Conservation (phyloP, 2,113 vertebrate genomes). For the Onychostruthus taczanowskii region DNA sequence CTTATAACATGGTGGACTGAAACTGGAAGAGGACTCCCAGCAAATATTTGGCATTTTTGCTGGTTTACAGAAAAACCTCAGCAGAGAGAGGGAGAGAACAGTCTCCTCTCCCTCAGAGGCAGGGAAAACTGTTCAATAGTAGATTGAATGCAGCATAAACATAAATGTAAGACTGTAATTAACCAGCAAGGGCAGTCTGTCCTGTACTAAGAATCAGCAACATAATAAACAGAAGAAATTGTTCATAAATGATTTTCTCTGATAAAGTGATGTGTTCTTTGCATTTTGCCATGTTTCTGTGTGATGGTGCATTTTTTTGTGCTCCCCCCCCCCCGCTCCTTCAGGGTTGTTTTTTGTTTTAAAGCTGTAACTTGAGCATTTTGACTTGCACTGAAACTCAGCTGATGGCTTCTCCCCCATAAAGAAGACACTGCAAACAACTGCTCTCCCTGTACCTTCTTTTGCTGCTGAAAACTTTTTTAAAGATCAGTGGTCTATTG, state of each 20-base stretch:
- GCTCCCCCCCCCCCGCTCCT: accelerated
- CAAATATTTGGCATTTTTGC: neutral
- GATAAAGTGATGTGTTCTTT: neutral
- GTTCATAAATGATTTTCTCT: neutral
- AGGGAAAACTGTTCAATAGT: neutral
- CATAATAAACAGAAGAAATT: neutral
- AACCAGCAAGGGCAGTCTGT: neutral
- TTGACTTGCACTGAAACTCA: neutral
- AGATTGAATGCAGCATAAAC: neutral
- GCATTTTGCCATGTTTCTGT: neutral
- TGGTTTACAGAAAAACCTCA: neutral
- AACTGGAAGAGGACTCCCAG: neutral
- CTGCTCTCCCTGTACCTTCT: neutral
- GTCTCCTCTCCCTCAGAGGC: neutral
- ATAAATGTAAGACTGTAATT: neutral
- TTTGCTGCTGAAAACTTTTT: slow-evolving; percentile 35
- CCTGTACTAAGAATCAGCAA: neutral
- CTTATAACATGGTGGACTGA: neutral
- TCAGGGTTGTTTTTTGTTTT: neutral
- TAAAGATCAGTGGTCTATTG: slow-evolving; percentile 46
- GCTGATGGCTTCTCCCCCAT: neutral
- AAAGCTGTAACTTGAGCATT: neutral
- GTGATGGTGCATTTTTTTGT: neutral
- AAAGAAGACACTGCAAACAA: neutral
- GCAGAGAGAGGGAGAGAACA: neutral